Evolutionary conservation across 2,888 invertebrate genomes (phyloP).

Genomic region (Axea sp.): DNA sequence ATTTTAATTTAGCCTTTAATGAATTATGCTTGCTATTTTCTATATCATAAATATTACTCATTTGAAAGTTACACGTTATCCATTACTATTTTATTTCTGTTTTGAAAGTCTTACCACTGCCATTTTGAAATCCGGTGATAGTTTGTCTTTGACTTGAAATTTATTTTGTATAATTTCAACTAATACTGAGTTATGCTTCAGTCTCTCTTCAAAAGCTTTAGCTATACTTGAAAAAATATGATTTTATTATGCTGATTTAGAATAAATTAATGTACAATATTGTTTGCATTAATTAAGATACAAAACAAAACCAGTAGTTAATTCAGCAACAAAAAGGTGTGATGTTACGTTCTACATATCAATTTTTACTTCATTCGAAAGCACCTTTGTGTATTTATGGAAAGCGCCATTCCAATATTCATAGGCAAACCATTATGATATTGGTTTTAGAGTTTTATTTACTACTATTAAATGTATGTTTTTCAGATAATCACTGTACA

Average conservation of each 20-base stretch:
- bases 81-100: no score
- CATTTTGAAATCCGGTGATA: constrained; percentile 79
- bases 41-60: no score
- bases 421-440: constrained; percentile 9
- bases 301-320: neutral
- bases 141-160: constrained; percentile 76
- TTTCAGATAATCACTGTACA: no score
- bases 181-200: constrained; percentile 79
- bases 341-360: no score
- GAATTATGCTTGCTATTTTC: no score
- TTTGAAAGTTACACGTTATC: no score
- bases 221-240: constrained; percentile 79
- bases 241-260: neutral
- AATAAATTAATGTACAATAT: constrained; percentile 14
- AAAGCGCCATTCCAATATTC: neutral
- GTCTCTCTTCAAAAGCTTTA: constrained; percentile 80
- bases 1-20: no score
- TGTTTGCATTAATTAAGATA: constrained; percentile 2
- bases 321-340: neutral
- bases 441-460: no score
- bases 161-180: constrained; percentile 79
- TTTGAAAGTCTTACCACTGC: constrained; percentile 76
- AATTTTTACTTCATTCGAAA: constrained; percentile 8
- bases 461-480: no score
- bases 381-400: constrained; percentile 5